A percentile compares a stretch with the other conserved stretches of the same genome.
Conservation (phyloP, 2,797 vertebrate species). For the Atherinosoma microstoma region DNA sequence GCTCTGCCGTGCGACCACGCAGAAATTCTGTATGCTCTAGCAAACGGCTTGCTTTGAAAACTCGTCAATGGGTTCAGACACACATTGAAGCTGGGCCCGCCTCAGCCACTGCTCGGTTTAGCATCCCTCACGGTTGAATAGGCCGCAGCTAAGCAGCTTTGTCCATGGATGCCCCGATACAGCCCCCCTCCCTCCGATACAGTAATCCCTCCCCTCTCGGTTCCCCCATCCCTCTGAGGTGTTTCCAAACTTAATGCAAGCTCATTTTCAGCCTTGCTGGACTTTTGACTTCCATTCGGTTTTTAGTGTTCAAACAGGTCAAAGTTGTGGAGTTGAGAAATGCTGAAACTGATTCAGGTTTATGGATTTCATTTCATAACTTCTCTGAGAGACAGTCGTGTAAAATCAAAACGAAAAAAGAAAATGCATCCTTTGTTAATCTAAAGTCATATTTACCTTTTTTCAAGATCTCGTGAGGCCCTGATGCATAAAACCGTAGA, state of each 20-base stretch:
- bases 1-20: conserved; percentile 79
- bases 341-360: not conserved
- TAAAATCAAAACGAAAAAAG: not conserved
- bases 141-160: conserved; percentile 81
- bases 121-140: conserved; percentile 70
- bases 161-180: conserved; percentile 66
- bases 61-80: conserved; percentile 78
- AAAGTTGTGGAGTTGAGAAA: conserved; percentile 1
- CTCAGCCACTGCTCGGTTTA: conserved; percentile 69
- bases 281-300: conserved; percentile 38
- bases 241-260: conserved; percentile 67
- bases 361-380: not conserved
- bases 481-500: not conserved
- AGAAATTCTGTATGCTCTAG: conserved; percentile 84
- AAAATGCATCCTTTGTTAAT: not conserved
- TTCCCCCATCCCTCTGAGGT: conserved; percentile 60
- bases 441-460: not conserved
- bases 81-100: conserved; percentile 70
- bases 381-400: not conserved
- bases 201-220: conserved; percentile 68
- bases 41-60: conserved; percentile 78
- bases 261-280: conserved; percentile 57
- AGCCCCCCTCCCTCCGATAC: conserved; percentile 69
- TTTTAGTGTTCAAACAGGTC: conserved; percentile 44
- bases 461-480: not conserved